phyloP scores from a whole-genome alignment of 2,888 invertebrate genomes.

The Ethmia dodecea region DNA sequence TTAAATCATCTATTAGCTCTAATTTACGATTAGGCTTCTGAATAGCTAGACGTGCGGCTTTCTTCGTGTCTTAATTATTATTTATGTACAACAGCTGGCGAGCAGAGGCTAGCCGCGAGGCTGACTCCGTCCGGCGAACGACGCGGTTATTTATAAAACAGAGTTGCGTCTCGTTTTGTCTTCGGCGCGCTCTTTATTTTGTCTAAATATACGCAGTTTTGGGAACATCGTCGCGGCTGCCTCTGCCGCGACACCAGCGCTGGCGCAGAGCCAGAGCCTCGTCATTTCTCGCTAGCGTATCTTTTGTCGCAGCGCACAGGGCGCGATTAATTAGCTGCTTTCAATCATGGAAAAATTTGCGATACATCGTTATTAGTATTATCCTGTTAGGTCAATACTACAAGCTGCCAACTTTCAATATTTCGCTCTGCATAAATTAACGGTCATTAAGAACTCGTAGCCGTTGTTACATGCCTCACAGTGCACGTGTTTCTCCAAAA shows the following conservation, averaged over 20 bases:
- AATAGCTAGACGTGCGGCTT: conserved; percentile 46
- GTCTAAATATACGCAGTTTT: conserved; percentile 78
- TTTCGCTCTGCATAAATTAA: too few relatives aligned
- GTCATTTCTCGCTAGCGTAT: conserved; percentile 57
- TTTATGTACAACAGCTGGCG: conserved; percentile 76
- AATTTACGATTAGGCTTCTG: conserved; percentile 24
- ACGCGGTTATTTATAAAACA: conserved; percentile 75
- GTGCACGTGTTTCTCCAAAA: conserved; percentile 50
- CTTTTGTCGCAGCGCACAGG: conserved; percentile 48
- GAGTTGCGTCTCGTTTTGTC: conserved; percentile 77
- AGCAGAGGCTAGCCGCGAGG: conserved; percentile 57
- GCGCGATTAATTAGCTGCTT: conserved; percentile 6
- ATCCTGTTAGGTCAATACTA: too few relatives aligned
- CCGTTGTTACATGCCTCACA: too few relatives aligned
- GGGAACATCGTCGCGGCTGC: conserved; percentile 70
- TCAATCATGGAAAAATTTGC: conserved; percentile 24
- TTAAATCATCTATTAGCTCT: too few relatives aligned
- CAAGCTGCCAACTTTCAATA: too few relatives aligned
- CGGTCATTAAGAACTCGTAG: too few relatives aligned
- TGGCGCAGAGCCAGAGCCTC: conserved; percentile 62
- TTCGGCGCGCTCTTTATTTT: conserved; percentile 77
- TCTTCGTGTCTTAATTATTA: conserved; percentile 74
- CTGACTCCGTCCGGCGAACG: conserved; percentile 71
- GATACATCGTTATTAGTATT: too few relatives aligned
- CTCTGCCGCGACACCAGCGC: conserved; percentile 62